phyloP scores from a whole-genome alignment of 2,113 vertebrate species.

The Datnioides undecimradiatus region DNA sequence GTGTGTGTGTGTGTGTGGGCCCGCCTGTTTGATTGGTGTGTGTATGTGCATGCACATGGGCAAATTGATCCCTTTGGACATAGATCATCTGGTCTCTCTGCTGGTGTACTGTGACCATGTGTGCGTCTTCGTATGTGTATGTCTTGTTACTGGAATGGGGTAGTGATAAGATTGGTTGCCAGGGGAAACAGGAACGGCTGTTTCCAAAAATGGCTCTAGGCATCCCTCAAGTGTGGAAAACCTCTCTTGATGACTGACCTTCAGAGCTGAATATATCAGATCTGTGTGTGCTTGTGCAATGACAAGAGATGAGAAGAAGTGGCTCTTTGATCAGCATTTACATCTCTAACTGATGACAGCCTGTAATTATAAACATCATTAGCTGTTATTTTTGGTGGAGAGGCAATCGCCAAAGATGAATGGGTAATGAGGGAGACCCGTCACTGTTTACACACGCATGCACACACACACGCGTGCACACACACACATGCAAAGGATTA shows the following conservation, averaged over 20 bases:
- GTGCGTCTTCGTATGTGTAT: neutral
- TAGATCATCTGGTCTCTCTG: slow-evolving; percentile 45
- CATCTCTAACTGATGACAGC: slow-evolving; percentile 3
- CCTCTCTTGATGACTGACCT: slow-evolving; percentile 67
- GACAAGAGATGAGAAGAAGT: neutral
- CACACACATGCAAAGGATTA: slow-evolving; percentile 1
- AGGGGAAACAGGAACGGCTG: slow-evolving; percentile 68
- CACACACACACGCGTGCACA: slow-evolving; percentile 1
- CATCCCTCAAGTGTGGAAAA: slow-evolving; percentile 70
- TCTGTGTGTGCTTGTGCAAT: slow-evolving; percentile 15
- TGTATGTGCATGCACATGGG: neutral
- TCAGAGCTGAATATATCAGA: slow-evolving; percentile 28
- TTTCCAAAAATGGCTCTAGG: slow-evolving; percentile 73
- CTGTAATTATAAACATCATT: neutral
- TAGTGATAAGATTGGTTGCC: slow-evolving; percentile 74
- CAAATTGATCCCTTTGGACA: slow-evolving; percentile 59
- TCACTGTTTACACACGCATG: slow-evolving; percentile 14
- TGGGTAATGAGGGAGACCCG: slow-evolving; percentile 6
- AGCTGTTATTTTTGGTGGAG: neutral
- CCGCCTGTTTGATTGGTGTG: neutral
- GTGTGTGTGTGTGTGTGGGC: slow-evolving; percentile 14
- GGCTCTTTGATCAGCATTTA: slow-evolving; percentile 5
- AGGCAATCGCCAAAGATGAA: neutral
- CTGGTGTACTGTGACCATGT: slow-evolving; percentile 23
- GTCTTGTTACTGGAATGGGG: slow-evolving; percentile 18